Percentiles rank a stretch among this genome's conserved stretches.
phyloP scores from a whole-genome alignment of 2,797 vertebrate genomes.

The Pagetopsis macropterus region DNA sequence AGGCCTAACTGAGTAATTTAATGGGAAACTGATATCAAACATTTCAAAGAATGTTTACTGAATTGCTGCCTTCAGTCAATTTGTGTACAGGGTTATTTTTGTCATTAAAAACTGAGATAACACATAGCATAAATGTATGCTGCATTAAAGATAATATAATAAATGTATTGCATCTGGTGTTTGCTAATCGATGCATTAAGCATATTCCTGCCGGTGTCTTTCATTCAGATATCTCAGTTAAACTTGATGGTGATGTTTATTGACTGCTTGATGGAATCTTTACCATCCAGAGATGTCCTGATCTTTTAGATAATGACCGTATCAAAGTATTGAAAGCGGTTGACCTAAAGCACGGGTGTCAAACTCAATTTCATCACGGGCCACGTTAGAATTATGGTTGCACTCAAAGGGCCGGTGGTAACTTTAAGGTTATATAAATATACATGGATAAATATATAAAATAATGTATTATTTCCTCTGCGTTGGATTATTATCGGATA shows the following conservation, averaged over 20 bases:
- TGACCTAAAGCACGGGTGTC: not conserved
- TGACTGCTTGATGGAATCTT: not conserved
- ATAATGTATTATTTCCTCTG: no score
- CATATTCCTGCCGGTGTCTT: not conserved
- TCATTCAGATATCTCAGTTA: not conserved
- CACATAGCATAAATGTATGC: no score
- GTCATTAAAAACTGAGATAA: no score
- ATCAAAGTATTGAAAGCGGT: not conserved
- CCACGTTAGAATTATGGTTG: no score
- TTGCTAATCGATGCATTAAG: not conserved
- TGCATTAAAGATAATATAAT: not conserved
- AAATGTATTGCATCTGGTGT: not conserved
- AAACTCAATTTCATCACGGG: no score
- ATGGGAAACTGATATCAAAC: not conserved
- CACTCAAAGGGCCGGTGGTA: no score
- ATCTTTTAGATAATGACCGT: not conserved
- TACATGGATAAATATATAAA: no score
- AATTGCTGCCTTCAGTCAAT: not conserved
- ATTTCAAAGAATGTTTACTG: constrained; percentile 8
- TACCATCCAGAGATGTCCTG: not conserved
- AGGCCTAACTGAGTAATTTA: not conserved
- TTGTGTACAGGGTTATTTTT: not conserved
- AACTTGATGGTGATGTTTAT: not conserved
- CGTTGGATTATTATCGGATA: no score
- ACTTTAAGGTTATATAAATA: no score